Evolutionary conservation across 2,113 vertebrate species (phyloP).

Genomic region (Oreochromis tanganicae): DNA sequence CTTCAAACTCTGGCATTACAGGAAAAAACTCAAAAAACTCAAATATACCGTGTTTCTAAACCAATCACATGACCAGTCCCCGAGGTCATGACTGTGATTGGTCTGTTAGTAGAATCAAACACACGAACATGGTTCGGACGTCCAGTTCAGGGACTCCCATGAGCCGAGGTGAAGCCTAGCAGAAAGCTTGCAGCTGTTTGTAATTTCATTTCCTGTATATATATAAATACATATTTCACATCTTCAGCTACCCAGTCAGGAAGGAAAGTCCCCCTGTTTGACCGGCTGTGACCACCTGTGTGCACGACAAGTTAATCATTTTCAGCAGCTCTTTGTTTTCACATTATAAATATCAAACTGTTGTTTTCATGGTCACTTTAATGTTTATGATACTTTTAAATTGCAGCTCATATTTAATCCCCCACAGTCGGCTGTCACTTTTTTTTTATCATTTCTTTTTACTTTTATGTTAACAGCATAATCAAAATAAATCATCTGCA

Average conservation of each 20-base stretch:
- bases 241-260: neutral
- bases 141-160: neutral
- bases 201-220: neutral
- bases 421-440: neutral
- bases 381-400: neutral
- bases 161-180: neutral
- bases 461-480: neutral
- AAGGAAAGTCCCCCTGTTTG: neutral
- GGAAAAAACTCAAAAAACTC: neutral
- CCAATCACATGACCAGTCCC: neutral
- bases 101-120: neutral
- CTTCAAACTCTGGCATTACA: neutral
- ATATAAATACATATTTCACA: neutral
- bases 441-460: neutral
- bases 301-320: neutral
- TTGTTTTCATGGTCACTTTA: neutral
- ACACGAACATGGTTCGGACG: rapidly evolving
- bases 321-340: neutral
- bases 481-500: neutral
- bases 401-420: neutral
- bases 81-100: rapidly evolving
- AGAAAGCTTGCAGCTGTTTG: neutral
- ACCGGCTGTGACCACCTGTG: neutral
- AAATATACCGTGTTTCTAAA: neutral
- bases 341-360: neutral